phyloP scores from a whole-genome alignment of 2,888 invertebrate genomes.

The Lepetodrilus schrolli region DNA sequence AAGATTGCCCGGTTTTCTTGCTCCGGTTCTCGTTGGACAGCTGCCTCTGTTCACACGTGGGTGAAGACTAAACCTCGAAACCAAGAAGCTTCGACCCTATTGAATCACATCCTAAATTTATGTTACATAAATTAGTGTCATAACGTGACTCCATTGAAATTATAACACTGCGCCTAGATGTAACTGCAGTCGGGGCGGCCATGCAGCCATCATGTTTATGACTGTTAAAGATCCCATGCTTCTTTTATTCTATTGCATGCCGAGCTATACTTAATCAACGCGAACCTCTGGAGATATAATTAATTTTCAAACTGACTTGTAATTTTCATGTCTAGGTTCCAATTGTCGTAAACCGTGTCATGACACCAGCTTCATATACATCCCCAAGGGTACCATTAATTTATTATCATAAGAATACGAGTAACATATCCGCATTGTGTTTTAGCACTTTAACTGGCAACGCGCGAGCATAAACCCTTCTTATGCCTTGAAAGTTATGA shows the following conservation, averaged over 20 bases:
- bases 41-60: background rate
- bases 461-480: background rate
- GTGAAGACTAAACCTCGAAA: background rate
- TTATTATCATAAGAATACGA: slow-evolving; percentile 16
- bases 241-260: slow-evolving; percentile 11
- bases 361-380: background rate
- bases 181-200: background rate
- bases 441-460: background rate
- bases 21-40: background rate
- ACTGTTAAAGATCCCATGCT: background rate
- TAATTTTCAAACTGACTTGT: slow-evolving; percentile 26
- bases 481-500: background rate
- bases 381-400: background rate
- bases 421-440: background rate
- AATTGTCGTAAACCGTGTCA: background rate
- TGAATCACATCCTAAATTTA: slow-evolving; percentile 6
- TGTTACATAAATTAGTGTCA: slow-evolving; percentile 26
- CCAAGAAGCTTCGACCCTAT: too few relatives aligned
- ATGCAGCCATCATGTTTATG: slow-evolving; percentile 3
- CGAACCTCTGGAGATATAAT: background rate
- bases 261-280: background rate
- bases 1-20: background rate
- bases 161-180: background rate
- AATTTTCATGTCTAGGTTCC: slow-evolving; percentile 16
- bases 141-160: background rate